Evolutionary conservation across 2,113 vertebrate genomes (phyloP).

Genomic region (Micronisus gabar): DNA sequence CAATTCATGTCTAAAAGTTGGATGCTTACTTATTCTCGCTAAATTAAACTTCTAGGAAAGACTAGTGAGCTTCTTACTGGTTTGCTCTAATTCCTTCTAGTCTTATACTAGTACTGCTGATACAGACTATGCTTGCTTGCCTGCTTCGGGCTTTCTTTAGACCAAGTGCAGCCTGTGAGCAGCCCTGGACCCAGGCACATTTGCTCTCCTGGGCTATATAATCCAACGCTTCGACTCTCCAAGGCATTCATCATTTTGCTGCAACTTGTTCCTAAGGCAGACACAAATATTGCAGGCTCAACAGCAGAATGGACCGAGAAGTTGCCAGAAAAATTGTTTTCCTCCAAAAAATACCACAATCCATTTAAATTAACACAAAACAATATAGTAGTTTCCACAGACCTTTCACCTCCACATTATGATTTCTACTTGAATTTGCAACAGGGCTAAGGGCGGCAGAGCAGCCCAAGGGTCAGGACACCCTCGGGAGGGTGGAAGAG

Average conservation of each 20-base stretch:
- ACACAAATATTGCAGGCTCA: background rate
- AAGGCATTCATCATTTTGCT: background rate
- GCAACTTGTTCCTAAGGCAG: background rate
- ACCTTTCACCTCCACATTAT: background rate
- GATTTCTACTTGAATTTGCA: background rate
- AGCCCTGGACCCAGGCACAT: fast-evolving
- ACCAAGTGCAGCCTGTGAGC: fast-evolving
- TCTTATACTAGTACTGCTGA: background rate
- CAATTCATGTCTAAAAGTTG: background rate
- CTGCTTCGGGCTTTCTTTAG: background rate
- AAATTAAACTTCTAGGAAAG: background rate
- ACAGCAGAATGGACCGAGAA: background rate
- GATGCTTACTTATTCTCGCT: background rate
- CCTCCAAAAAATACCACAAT: background rate
- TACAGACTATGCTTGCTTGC: fast-evolving
- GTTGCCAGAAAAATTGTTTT: background rate
- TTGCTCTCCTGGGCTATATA: background rate
- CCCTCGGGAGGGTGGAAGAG: background rate
- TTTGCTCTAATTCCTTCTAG: background rate
- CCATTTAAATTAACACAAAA: background rate
- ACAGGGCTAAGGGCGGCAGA: background rate
- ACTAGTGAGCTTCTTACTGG: background rate
- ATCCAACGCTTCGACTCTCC: background rate
- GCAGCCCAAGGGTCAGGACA: background rate
- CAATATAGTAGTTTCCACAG: background rate